Base-by-base conservation (phyloP, 2,888 invertebrate genomes). In the Phytoseiulus persimilis region DNA sequence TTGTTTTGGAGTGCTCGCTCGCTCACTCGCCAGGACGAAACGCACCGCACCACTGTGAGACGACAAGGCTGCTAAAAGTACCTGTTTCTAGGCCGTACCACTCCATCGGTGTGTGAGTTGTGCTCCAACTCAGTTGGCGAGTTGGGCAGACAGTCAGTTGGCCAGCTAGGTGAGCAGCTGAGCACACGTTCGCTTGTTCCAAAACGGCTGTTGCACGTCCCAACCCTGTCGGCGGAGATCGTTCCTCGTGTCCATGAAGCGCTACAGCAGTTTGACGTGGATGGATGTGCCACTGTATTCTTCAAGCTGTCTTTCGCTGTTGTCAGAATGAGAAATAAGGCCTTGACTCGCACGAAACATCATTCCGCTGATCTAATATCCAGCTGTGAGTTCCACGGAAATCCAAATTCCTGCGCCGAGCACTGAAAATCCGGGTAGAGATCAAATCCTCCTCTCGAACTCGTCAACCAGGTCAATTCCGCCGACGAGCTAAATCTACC, bases 1-100 rank as follows among this genome's bases (percentile, higher is more conserved):
- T 65, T 65, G 65, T 65, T 65, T 65, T 65, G 65, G 65, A 65
- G 65, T 65, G 65, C 1, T 65, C 65, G 65, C 18, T 65, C 65
- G 18, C 65, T 65, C 65, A 18, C 23, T 65, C 65, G 65, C 14
- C 9, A 3, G 23, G 18, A 65, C 65, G 65, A 65, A 65, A 65
- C 23, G 65, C 65, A 65, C 23, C 65, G 65, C 65, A 23, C 28
- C 28, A 28, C 65, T 23, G 65, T 23, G 65, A 65, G 65, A 23
- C 65, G 23, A 65, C 65, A 2, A 65, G 65, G 65, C 65, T 65
- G 65, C 65, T 65, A 65, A 65, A 65, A 65, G 65, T 65, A 65
- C 65, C 65, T 65, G 65, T 65, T 65, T 65, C 65, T 65, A 65
- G 65, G 65, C 65, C 65, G 65, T 65, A 65, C 65, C 65, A 65